Conservation (phyloP, 2,797 vertebrate species). For the Fundulus diaphanus region DNA sequence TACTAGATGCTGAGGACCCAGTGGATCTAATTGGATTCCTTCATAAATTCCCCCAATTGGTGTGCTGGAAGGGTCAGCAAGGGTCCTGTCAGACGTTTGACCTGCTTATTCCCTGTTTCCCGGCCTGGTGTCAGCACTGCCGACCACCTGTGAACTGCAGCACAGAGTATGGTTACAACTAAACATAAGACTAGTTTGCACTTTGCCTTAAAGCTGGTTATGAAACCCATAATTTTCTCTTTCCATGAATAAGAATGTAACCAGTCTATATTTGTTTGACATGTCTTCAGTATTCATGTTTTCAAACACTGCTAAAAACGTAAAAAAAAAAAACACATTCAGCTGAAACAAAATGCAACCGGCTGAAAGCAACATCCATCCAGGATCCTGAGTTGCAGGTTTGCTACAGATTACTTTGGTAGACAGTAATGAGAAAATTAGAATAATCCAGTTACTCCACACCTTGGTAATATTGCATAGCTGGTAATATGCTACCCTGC, state of each 20-base stretch:
- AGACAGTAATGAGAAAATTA: no score
- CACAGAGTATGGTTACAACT: conserved; percentile 26
- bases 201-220: not conserved
- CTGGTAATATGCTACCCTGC: not conserved
- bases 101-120: conserved; percentile 39
- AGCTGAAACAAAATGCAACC: no score
- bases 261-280: not conserved
- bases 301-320: no score
- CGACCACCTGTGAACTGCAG: conserved; percentile 31
- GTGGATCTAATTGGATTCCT: conserved; percentile 53
- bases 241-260: not conserved
- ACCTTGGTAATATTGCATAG: not conserved
- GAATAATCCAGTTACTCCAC: no score
- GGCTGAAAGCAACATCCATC: no score
- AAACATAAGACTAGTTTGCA: conserved; percentile 27
- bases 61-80: conserved; percentile 49
- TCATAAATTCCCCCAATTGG: conserved; percentile 57
- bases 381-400: no score
- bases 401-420: no score
- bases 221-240: not conserved
- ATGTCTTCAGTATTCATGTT: not conserved
- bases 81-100: conserved; percentile 51
- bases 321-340: no score
- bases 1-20: conserved; percentile 51
- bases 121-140: conserved; percentile 31